phyloP scores from a whole-genome alignment of 2,797 vertebrate species.

The Urosaurus nigricauda region DNA sequence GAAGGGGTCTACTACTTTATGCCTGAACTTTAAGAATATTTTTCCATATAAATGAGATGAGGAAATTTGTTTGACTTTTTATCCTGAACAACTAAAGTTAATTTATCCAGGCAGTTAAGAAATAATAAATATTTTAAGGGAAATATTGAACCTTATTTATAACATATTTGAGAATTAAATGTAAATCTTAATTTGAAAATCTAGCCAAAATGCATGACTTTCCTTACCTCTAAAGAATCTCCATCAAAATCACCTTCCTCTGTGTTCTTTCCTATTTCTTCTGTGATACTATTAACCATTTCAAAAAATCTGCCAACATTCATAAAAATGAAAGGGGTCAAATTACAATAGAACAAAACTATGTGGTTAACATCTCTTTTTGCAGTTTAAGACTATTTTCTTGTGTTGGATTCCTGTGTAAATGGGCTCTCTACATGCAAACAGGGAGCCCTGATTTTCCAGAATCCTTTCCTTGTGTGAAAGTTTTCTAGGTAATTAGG shows the following conservation, averaged over 20 bases:
- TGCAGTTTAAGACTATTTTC: background rate
- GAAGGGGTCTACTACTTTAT: no score
- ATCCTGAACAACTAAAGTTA: background rate
- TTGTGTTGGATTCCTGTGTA: background rate
- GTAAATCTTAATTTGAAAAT: constrained; percentile 7
- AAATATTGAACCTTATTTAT: background rate
- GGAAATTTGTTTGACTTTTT: background rate
- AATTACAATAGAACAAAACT: background rate
- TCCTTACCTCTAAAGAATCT: constrained; percentile 91
- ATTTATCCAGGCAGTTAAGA: background rate
- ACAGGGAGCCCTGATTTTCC: no score
- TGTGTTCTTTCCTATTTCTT: constrained; percentile 89
- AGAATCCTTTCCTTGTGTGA: no score
- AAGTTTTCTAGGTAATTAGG: no score
- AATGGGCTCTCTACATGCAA: no score
- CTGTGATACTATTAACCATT: constrained; percentile 93
- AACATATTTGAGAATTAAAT: background rate
- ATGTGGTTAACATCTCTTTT: background rate
- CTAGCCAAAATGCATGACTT: background rate
- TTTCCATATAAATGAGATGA: background rate
- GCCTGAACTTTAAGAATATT: background rate
- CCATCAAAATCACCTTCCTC: constrained; percentile 94
- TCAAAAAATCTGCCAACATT: constrained; percentile 90
- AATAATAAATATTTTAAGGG: background rate
- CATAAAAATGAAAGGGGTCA: background rate